Conservation (phyloP, 2,797 vertebrate genomes). For the Anabacerthia variegaticeps region DNA sequence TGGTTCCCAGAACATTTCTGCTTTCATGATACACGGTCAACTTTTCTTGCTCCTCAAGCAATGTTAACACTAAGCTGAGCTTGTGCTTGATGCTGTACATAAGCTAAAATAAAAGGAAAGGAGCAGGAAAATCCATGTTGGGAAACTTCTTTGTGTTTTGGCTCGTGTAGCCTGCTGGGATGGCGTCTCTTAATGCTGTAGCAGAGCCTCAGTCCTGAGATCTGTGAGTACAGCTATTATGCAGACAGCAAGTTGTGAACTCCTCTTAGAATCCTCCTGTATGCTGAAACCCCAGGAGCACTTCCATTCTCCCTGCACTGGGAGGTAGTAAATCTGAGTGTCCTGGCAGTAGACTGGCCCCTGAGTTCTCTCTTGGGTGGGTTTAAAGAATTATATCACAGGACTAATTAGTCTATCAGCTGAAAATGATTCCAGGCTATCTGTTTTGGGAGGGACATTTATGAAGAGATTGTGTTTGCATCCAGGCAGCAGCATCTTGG, state of each 20-base stretch:
- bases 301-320: background rate
- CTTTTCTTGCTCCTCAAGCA: background rate
- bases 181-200: background rate
- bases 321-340: background rate
- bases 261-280: background rate
- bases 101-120: background rate
- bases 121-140: background rate
- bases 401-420: background rate
- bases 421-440: background rate
- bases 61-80: background rate
- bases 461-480: background rate
- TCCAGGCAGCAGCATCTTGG: background rate
- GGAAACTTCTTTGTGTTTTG: background rate
- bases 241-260: background rate
- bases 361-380: background rate
- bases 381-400: background rate
- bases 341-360: background rate
- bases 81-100: background rate
- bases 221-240: background rate
- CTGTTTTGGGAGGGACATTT: background rate
- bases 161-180: background rate
- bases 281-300: background rate
- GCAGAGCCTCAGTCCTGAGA: background rate
- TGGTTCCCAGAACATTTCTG: slow-evolving; percentile 17
- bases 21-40: background rate